Base-by-base conservation (phyloP, 2,797 vertebrate species). In the Gambusia yucatana region DNA sequence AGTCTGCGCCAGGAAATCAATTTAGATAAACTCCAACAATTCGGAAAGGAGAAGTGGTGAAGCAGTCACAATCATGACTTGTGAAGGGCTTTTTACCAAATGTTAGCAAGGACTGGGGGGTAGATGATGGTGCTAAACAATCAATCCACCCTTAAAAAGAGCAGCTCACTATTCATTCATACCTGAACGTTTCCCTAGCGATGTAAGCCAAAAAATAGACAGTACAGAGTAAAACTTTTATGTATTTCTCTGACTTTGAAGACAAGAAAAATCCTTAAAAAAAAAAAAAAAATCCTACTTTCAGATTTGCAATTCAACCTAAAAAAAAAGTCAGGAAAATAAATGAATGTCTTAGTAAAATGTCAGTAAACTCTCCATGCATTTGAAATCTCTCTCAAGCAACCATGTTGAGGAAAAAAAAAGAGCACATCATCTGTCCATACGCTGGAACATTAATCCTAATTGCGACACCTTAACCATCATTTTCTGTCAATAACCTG, bases 401-500 rank as follows among this genome's bases (percentile, higher is more conserved):
- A 82, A 71, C 39, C 52, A 65, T 76, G 50, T 72, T 63, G 52
- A 84, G 48, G 25, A 47, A 55, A 50, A 10, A 10, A 33, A 85
- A 61, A 52, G 7, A 71, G 22, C 77, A 76, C 72, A 76, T 86
- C 86, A 86, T 81, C 71, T 41, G 83, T 87, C 75, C 77, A 83
- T 81, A 76, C 75, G 55, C 76, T 55, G 61, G 78, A 87, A 83
- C 84, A 92, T 89, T 86, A 25, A 88, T 88, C 89, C 48, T 88
- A 91, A 92, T 86, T 88, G 82, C 67, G 8, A 70, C 67, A 75
- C 76, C 84, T 83, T 81, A 78, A 75, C 80, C 85, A 87, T 87
- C 84, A 89, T 83, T 92, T 90, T 84, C 82, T 86, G 91, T 88
- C 90, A 92, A 89, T 91, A 88, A 85, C 78, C 77, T 5, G 80